Conservation (phyloP, 2,797 vertebrate species). For the Fratercula arctica region DNA sequence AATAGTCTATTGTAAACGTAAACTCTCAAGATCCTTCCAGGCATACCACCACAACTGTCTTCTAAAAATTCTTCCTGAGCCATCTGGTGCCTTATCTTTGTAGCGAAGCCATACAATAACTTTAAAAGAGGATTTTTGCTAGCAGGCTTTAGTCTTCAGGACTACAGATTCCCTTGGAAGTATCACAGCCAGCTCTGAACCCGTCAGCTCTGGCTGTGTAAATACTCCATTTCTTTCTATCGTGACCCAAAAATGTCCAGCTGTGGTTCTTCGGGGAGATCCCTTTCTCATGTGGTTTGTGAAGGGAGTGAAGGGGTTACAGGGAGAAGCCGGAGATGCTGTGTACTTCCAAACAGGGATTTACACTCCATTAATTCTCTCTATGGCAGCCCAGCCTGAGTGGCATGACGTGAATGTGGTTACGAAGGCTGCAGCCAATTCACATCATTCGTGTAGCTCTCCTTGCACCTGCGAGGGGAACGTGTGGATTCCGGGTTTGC, state of each 20-base stretch:
- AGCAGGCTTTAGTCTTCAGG: conserved; percentile 3
- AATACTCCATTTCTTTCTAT: background rate
- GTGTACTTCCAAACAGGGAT: conserved; percentile 33
- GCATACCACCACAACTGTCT: conserved; percentile 51
- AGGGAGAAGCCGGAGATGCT: background rate
- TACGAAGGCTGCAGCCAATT: conserved; percentile 14
- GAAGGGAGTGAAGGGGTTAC: conserved; percentile 37
- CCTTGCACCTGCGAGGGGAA: background rate
- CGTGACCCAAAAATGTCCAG: background rate
- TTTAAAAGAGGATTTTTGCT: conserved; percentile 55
- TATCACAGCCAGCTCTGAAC: background rate
- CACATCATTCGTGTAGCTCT: background rate
- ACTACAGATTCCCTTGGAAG: conserved; percentile 24
- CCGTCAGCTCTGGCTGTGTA: background rate
- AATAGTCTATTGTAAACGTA: conserved; percentile 48
- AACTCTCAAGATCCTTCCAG: conserved; percentile 54
- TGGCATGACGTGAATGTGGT: conserved; percentile 43
- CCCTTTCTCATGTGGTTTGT: background rate
- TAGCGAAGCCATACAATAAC: conserved; percentile 63
- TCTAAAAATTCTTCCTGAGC: conserved; percentile 72
- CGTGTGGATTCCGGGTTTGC: background rate
- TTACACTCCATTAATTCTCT: conserved; percentile 57
- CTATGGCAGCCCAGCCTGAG: background rate
- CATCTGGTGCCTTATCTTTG: conserved; percentile 69
- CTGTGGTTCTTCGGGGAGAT: background rate